Conservation (phyloP, 2,888 invertebrate genomes). For the Teinopalpus imperialis region DNA sequence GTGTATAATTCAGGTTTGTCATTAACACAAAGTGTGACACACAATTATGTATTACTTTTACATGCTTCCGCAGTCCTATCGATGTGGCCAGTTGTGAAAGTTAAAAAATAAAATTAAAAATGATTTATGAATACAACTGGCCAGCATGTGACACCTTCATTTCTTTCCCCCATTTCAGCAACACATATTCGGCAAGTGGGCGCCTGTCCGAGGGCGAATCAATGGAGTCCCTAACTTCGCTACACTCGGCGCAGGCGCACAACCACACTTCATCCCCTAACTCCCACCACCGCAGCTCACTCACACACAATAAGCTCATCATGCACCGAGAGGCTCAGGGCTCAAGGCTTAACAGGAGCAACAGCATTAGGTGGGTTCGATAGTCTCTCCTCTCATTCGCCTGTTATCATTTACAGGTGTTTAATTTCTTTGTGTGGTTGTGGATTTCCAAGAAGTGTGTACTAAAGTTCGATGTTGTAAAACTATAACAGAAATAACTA, state of each 20-base stretch:
- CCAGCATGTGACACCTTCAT: constrained; percentile 54
- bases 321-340: constrained; percentile 82
- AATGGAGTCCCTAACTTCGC: constrained; percentile 90
- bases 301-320: constrained; percentile 83
- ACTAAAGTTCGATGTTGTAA: not conserved
- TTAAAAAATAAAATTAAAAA: not conserved
- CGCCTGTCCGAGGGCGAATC: constrained; percentile 95
- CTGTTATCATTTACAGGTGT: constrained; percentile 14
- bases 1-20: constrained; percentile 34
- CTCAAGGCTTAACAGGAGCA: constrained; percentile 91
- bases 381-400: constrained; percentile 25
- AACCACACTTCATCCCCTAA: constrained; percentile 87
- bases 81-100: constrained; percentile 57
- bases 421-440: constrained; percentile 10
- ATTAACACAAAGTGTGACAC: constrained; percentile 40
- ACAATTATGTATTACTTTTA: constrained; percentile 40
- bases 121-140: constrained; percentile 42
- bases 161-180: constrained; percentile 79
- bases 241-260: constrained; percentile 89
- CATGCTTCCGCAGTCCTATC: constrained; percentile 56
- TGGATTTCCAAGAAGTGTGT: constrained; percentile 1
- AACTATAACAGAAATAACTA: constrained; percentile 1
- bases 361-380: constrained; percentile 92
- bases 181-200: constrained; percentile 87
- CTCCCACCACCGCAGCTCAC: constrained; percentile 85